Evolutionary conservation across 2,888 invertebrate species (phyloP), one percentile per base, ranked within the genome.

Genomic region (Patella pellucida): DNA sequence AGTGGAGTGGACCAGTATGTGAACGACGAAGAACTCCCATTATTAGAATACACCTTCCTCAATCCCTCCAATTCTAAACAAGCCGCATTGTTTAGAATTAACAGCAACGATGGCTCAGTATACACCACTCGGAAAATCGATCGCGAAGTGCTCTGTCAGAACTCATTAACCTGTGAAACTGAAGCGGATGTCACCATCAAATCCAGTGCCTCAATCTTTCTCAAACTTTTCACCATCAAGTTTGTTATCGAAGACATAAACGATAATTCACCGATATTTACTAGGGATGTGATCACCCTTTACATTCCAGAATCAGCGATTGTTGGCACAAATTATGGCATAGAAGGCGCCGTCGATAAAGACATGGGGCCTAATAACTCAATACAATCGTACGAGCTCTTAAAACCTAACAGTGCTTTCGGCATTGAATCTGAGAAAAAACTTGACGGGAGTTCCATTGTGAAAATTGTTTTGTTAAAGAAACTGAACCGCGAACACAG

Each of bases 251-350:
- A 79, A 5, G 87, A 87, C 74, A 82, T 79, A 70, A 86, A 86
- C 75, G 86, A 86, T 72, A 85, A 85, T 77, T 76, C 82, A 23
- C 86, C 86, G 23, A 76, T 73, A 52, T 86, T 86, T 72, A 81
- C 84, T 1, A 78, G 75, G 62, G 76, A 73, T 73, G 77, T 80
- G 69, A 79, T 85, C 50, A 76, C 71, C 41, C 77, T 86, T 27
- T 76, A 78, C 19, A 81, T 87, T 31, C 77, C 82, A 9, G 87
- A 87, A 77, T 80, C 81, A 67, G 82, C 81, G 16, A 80, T 78
- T 2, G 79, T 79, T 27, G 82, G 82, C 15, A 83, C 83, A 19
- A 79, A 82, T 52, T 76, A 78, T 52, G 75, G 79, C 3, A 74
- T 82, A 14, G 76, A 78, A n/a, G 78, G 78, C 16, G 82, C 82